A percentile compares a stretch with the other conserved stretches of the same genome.
Conservation (phyloP, 2,888 invertebrate genomes). For the Drosophila nr. perissopoda region DNA sequence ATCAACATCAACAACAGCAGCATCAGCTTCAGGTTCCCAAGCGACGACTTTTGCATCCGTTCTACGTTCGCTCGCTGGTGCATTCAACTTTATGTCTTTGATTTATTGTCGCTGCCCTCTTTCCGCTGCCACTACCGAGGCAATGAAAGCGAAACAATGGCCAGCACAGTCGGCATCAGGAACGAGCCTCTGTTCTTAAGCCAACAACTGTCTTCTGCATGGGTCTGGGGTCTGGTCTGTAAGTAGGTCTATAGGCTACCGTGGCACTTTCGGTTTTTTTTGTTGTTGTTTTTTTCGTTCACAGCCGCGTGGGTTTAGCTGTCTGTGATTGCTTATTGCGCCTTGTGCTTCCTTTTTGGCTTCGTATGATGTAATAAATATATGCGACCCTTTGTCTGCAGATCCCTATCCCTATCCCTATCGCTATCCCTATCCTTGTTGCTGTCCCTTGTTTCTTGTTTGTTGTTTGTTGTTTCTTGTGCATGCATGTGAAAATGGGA, state of each 20-base stretch:
- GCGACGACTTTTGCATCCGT: conserved; percentile 78
- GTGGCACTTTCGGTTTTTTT: conserved; percentile 72
- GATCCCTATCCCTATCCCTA: conserved; percentile 36
- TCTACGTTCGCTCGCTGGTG: conserved; percentile 67
- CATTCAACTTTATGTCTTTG: conserved; percentile 79
- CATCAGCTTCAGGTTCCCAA: conserved; percentile 64
- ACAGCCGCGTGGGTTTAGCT: conserved; percentile 31
- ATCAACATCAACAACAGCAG: conserved; percentile 5
- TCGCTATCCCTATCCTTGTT: conserved; percentile 12
- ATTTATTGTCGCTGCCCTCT: conserved; percentile 72
- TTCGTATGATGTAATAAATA: conserved; percentile 76
- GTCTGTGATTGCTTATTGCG: conserved; percentile 51
- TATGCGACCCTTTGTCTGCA: conserved; percentile 63
- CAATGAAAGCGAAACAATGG: conserved; percentile 82
- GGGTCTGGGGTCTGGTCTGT: conserved; percentile 32
- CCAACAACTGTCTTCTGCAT: conserved; percentile 46
- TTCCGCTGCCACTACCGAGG: conserved; percentile 27
- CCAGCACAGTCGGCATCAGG: conserved; percentile 25
- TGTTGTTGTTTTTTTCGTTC: conserved; percentile 29
- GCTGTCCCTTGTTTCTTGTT: conserved; percentile 7
- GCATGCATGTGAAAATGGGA: conserved; percentile 67
- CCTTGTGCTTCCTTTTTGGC: conserved; percentile 51
- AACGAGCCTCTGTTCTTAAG: conserved; percentile 61
- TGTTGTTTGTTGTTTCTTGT: conserved; percentile 7
- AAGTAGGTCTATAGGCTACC: conserved; percentile 82